phyloP scores from a whole-genome alignment of 2,888 invertebrate genomes.

The Apodemia hepburni region DNA sequence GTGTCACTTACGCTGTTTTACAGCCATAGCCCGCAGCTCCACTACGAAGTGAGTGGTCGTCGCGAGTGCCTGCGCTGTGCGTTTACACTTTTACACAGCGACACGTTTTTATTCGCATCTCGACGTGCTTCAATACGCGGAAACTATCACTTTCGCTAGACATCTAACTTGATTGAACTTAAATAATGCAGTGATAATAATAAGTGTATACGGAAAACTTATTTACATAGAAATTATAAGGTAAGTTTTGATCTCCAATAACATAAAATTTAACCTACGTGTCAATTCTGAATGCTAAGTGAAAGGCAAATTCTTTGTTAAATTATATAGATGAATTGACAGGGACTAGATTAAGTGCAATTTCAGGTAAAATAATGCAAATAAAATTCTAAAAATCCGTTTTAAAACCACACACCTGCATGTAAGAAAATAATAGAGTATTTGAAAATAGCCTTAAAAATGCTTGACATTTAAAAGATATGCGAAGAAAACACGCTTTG shows the following conservation, averaged over 20 bases:
- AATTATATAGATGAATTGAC: slow-evolving; percentile 53
- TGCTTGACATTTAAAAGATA: neutral
- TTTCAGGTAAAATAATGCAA: slow-evolving; percentile 26
- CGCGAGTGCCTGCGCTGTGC: slow-evolving; percentile 54
- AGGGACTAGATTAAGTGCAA: slow-evolving; percentile 43
- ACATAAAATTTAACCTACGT: slow-evolving; percentile 64
- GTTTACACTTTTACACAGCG: slow-evolving; percentile 34
- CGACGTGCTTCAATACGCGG: slow-evolving; percentile 42
- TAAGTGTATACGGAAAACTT: slow-evolving; percentile 45
- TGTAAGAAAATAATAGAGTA: neutral
- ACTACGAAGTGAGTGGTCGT: slow-evolving; percentile 46
- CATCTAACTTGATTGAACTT: slow-evolving; percentile 41
- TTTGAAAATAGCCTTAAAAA: neutral
- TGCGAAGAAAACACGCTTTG: neutral
- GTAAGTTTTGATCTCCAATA: slow-evolving; percentile 52
- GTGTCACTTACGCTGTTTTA: slow-evolving; percentile 1
- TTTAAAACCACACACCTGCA: neutral
- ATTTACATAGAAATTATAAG: slow-evolving; percentile 47
- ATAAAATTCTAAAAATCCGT: neutral
- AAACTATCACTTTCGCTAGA: slow-evolving; percentile 61
- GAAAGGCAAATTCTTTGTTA: slow-evolving; percentile 74
- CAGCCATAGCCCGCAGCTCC: neutral
- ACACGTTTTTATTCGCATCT: slow-evolving; percentile 45
- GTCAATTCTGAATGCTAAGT: slow-evolving; percentile 71
- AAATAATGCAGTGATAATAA: slow-evolving; percentile 58